phyloP scores from a whole-genome alignment of 2,113 vertebrate species.

The Petroica traversi region DNA sequence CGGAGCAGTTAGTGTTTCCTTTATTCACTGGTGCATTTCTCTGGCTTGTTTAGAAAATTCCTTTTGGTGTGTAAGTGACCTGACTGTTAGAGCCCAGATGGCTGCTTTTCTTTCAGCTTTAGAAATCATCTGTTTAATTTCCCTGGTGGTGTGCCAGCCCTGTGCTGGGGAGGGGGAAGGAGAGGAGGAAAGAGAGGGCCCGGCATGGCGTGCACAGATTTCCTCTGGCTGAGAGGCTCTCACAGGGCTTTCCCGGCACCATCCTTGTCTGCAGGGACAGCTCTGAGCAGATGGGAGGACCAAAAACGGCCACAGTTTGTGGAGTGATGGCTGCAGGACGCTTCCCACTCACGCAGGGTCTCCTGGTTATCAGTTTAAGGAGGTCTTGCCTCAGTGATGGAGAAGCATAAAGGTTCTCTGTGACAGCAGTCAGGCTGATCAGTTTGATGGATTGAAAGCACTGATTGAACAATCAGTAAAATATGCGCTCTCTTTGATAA shows the following conservation, averaged over 20 bases:
- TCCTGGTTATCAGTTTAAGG: background rate
- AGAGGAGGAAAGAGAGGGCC: background rate
- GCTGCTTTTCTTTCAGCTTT: background rate
- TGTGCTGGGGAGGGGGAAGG: background rate
- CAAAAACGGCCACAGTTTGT: background rate
- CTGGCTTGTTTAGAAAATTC: background rate
- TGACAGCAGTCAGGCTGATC: background rate
- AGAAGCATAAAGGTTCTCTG: background rate
- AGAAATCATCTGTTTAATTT: background rate
- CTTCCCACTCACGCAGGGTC: accelerated
- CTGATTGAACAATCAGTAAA: background rate
- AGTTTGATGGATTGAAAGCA: background rate
- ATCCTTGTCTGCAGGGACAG: accelerated
- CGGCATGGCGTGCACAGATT: accelerated
- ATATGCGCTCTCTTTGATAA: background rate
- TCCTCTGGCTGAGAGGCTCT: background rate
- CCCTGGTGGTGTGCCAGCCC: constrained; percentile 5
- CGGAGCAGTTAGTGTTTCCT: background rate
- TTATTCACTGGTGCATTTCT: background rate
- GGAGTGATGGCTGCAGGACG: background rate
- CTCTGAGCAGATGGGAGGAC: background rate
- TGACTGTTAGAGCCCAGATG: constrained; percentile 4
- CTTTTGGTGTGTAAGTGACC: background rate
- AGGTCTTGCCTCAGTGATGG: background rate
- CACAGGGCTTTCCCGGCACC: background rate